These are phyloP conservation scores for Poeciliopsis gracilis DNA, from an alignment of 2,797 vertebrate species.

Conservation along the genomic window DNA sequence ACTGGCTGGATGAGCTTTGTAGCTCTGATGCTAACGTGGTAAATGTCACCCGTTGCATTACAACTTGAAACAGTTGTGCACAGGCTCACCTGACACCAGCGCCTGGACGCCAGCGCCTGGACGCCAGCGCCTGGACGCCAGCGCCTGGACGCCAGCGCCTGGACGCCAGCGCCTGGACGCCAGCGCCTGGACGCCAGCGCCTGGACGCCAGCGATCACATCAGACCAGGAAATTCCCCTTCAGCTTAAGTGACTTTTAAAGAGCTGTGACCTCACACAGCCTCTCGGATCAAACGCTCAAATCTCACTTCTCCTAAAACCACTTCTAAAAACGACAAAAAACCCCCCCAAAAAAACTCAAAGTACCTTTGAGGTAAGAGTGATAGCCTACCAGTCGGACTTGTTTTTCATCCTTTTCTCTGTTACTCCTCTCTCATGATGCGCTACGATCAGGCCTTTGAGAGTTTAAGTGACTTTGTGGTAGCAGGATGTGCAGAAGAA, in stretches of 20 bases:
- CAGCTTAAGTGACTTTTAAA: slow-evolving; percentile 23
- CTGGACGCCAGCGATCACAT: background rate
- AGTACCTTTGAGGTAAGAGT: slow-evolving; percentile 41
- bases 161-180: background rate
- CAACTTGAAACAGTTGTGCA: background rate
- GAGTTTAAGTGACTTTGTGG: slow-evolving; percentile 48
- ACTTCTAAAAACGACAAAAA: background rate
- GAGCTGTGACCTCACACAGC: slow-evolving; percentile 15
- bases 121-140: background rate
- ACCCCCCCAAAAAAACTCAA: background rate
- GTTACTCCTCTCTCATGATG: slow-evolving; percentile 46
- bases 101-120: background rate
- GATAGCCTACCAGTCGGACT: slow-evolving; percentile 23
- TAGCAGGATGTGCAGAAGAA: slow-evolving; percentile 52
- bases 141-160: background rate
- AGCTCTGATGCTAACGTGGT: background rate
- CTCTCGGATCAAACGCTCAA: slow-evolving; percentile 26
- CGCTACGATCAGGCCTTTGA: slow-evolving; percentile 51
- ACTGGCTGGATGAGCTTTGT: background rate
- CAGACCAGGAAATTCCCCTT: slow-evolving; percentile 18
- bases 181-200: background rate
- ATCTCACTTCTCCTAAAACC: slow-evolving; percentile 18
- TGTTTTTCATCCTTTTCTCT: background rate
- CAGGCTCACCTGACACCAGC: background rate
- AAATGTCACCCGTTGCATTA: too few species aligned